Evolutionary conservation across 2,797 vertebrate genomes (phyloP).

Genomic region (Chanos chanos): DNA sequence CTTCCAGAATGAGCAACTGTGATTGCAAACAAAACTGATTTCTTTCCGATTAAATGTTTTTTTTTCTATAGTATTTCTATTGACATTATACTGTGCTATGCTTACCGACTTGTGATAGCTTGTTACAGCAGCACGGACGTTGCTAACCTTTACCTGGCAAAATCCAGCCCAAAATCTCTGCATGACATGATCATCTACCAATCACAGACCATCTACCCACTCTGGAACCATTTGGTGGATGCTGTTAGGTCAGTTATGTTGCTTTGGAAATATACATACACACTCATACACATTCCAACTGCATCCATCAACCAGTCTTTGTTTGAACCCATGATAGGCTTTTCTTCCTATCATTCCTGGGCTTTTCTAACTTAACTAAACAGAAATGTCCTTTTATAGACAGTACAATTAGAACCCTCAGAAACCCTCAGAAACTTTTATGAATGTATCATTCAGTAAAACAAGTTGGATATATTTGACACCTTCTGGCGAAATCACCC

Average conservation of each 20-base stretch:
- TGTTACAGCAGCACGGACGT: slow-evolving; percentile 69
- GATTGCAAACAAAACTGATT: too few species aligned
- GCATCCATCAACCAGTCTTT: background rate
- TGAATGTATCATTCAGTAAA: too few species aligned
- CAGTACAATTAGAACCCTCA: too few species aligned
- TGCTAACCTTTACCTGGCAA: slow-evolving; percentile 68
- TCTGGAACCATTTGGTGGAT: slow-evolving; percentile 70
- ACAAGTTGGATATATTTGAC: too few species aligned
- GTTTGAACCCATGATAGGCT: too few species aligned
- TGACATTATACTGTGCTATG: background rate
- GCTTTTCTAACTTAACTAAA: too few species aligned
- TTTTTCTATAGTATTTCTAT: background rate
- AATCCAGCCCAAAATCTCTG: slow-evolving; percentile 67
- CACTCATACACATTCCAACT: background rate
- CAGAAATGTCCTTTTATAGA: too few species aligned
- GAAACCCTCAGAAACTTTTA: too few species aligned
- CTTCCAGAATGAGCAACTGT: too few species aligned
- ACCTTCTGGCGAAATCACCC: too few species aligned
- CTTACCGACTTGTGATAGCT: slow-evolving; percentile 41
- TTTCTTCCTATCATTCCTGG: too few species aligned
- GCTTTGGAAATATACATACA: background rate
- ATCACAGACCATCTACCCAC: slow-evolving; percentile 71
- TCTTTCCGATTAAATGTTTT: background rate
- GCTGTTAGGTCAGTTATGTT: slow-evolving; percentile 66
- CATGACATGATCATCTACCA: slow-evolving; percentile 67